A percentile compares a stretch with the other conserved stretches of the same genome.
phyloP scores from a whole-genome alignment of 2,113 vertebrate species.

The Bubo blakistoni region DNA sequence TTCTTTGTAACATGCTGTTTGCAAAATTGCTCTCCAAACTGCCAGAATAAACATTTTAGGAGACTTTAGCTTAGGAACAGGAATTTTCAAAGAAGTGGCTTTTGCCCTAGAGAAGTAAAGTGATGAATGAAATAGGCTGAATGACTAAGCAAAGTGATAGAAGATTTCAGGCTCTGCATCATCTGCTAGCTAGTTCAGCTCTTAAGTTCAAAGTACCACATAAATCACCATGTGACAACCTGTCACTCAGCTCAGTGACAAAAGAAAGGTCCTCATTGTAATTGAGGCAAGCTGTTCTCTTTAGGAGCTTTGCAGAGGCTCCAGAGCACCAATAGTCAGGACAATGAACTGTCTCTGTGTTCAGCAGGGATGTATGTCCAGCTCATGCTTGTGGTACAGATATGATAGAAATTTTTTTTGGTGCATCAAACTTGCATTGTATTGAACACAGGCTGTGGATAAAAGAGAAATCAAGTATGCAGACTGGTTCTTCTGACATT shows the following conservation, averaged over 20 bases:
- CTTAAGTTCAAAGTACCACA: neutral
- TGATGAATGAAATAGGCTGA: neutral
- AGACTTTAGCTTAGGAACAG: neutral
- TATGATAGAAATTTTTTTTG: neutral
- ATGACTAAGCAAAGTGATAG: neutral
- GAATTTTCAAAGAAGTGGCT: neutral
- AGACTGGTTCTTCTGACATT: neutral
- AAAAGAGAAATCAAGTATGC: neutral
- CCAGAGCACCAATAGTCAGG: neutral
- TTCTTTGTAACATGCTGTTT: neutral
- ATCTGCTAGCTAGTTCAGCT: neutral
- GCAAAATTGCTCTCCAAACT: neutral
- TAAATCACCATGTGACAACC: neutral
- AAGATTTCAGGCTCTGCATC: neutral
- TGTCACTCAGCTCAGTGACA: neutral
- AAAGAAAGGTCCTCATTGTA: neutral
- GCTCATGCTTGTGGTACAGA: neutral
- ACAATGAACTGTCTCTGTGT: neutral
- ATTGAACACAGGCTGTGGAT: neutral
- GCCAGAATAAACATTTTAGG: neutral
- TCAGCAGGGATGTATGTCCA: neutral
- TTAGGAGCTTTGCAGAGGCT: neutral
- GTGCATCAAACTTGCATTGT: fast-evolving
- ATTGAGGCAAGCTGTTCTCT: neutral
- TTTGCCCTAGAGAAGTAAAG: neutral